Evolutionary conservation across 2,113 vertebrate species (phyloP).

Genomic region (pig (Sus scrofa)): DNA sequence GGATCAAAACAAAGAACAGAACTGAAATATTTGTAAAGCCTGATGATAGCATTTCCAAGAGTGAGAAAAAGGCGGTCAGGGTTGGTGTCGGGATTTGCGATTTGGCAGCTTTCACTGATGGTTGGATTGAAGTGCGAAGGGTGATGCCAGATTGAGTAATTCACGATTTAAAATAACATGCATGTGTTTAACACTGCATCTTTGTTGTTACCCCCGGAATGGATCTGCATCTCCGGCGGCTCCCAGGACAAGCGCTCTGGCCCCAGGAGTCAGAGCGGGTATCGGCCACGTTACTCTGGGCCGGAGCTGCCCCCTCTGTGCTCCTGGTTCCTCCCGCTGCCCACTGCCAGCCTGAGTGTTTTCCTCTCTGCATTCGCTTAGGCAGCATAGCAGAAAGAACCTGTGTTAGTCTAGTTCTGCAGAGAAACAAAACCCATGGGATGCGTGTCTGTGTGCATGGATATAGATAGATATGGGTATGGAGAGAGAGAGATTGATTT

Average conservation of each 20-base stretch:
- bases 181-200: neutral
- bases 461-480: neutral
- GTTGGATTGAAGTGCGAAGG: neutral
- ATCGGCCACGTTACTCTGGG: conserved; percentile 85
- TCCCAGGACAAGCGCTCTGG: conserved; percentile 83
- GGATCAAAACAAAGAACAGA: neutral
- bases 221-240: conserved; percentile 87
- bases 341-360: conserved; percentile 73
- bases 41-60: neutral
- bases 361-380: neutral
- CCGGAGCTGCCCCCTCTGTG: conserved; percentile 86
- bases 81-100: neutral
- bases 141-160: neutral
- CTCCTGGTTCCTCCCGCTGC: conserved; percentile 87
- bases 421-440: neutral
- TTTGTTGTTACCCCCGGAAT: conserved; percentile 83
- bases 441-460: neutral
- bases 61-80: neutral
- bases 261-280: conserved; percentile 86
- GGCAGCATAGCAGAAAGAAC: neutral
- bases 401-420: neutral
- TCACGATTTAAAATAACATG: neutral
- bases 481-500: neutral
- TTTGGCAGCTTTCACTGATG: neutral
- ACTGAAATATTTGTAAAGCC: neutral